Evolutionary conservation across 2,113 vertebrate species (phyloP).

Genomic region (Pituophis catenifer): DNA sequence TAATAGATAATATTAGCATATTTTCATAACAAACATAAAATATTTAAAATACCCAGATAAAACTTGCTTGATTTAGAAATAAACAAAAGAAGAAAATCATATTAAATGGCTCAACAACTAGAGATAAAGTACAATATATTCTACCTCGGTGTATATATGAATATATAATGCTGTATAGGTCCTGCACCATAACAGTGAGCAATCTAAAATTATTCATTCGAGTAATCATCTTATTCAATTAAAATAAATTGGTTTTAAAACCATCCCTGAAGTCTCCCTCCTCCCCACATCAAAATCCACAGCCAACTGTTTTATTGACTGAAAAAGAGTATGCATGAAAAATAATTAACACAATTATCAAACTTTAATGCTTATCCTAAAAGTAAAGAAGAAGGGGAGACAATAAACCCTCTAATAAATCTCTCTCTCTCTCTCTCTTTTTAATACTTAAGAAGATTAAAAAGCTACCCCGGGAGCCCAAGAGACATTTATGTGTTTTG

Average conservation of each 20-base stretch:
- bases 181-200: neutral
- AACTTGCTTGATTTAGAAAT: neutral
- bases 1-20: neutral
- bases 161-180: neutral
- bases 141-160: neutral
- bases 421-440: no score
- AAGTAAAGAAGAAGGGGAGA: neutral
- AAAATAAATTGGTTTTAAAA: neutral
- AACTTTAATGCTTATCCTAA: constrained; percentile 15
- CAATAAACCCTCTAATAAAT: neutral
- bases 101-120: constrained; percentile 4
- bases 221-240: neutral
- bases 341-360: constrained; percentile 33
- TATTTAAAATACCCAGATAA: neutral
- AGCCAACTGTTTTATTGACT: constrained; percentile 1
- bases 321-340: neutral
- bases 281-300: neutral
- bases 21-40: neutral
- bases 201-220: neutral
- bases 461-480: constrained; percentile 41
- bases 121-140: neutral
- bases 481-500: constrained; percentile 58
- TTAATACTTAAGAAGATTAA: constrained; percentile 27
- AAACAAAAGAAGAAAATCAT: neutral
- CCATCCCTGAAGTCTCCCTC: neutral